Evolutionary conservation across 2,113 vertebrate species (phyloP).

Genomic region (Bothrops jararaca): DNA sequence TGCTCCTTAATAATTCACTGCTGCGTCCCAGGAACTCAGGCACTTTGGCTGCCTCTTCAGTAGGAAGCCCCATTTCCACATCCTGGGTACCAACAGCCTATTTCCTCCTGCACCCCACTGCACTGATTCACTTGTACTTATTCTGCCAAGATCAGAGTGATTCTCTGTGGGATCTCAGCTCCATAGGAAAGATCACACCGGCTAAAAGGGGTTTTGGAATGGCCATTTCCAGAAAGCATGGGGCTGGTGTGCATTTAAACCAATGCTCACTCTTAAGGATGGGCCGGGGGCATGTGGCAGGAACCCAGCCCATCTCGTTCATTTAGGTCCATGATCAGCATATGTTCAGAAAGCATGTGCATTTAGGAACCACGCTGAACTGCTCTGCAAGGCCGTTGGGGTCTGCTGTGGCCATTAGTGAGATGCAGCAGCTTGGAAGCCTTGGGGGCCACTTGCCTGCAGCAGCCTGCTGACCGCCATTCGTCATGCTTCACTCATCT

Average conservation of each 20-base stretch:
- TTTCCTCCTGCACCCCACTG: neutral
- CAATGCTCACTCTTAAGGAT: neutral
- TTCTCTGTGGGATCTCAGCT: neutral
- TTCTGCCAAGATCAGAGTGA: neutral
- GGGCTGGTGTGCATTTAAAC: neutral
- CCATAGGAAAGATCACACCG: neutral
- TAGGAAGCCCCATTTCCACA: neutral
- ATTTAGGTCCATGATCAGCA: neutral
- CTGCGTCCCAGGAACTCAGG: neutral
- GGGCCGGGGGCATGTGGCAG: neutral
- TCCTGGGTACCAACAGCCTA: neutral
- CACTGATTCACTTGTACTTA: neutral
- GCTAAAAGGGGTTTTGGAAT: neutral
- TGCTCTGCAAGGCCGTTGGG: neutral
- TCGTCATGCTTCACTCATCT: accelerated
- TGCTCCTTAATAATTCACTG: neutral
- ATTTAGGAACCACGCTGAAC: neutral
- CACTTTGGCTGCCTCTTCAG: neutral
- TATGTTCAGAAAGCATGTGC: neutral
- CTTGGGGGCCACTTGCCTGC: neutral
- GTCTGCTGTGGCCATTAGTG: neutral
- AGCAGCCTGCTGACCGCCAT: neutral
- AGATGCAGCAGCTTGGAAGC: neutral
- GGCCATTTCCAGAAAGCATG: neutral
- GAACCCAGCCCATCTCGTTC: neutral